Evolutionary conservation across 2,797 vertebrate species (phyloP).

Genomic region (Sebastes oblongus): DNA sequence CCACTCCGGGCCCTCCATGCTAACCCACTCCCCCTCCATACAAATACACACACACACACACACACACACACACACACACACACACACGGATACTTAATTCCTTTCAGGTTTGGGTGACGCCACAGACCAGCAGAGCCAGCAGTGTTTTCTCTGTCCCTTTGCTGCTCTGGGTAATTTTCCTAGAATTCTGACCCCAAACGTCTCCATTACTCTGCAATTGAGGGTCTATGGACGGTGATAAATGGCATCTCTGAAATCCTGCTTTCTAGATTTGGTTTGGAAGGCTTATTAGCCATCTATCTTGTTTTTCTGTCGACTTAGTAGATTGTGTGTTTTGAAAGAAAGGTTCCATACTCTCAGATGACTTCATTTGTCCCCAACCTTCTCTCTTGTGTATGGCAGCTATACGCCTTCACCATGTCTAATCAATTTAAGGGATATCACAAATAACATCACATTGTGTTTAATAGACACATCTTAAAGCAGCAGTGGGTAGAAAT

Average conservation of each 20-base stretch:
- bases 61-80: neutral
- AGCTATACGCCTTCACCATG: neutral
- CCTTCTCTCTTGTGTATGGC: neutral
- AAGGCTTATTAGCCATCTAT: constrained; percentile 37
- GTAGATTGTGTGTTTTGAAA: constrained; percentile 31
- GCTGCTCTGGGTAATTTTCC: constrained; percentile 39
- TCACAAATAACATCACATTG: neutral
- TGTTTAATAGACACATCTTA: no score
- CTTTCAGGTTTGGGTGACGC: constrained; percentile 58
- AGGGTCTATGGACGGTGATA: constrained; percentile 8
- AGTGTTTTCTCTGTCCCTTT: constrained; percentile 43
- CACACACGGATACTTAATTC: constrained; percentile 43
- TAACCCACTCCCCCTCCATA: neutral
- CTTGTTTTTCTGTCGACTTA: constrained; percentile 49
- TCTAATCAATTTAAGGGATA: neutral
- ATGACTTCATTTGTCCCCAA: neutral
- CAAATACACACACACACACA: constrained; percentile 24
- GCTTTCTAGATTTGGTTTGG: constrained; percentile 14
- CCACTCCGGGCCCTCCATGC: neutral
- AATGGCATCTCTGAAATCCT: constrained; percentile 19
- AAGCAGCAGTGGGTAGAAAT: no score
- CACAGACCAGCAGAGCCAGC: constrained; percentile 26
- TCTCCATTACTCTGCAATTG: constrained; percentile 44
- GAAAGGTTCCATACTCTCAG: constrained; percentile 3
- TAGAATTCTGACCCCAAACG: constrained; percentile 36